Conservation (phyloP, 2,113 vertebrate genomes). For the Corythornis madagascariensis region DNA sequence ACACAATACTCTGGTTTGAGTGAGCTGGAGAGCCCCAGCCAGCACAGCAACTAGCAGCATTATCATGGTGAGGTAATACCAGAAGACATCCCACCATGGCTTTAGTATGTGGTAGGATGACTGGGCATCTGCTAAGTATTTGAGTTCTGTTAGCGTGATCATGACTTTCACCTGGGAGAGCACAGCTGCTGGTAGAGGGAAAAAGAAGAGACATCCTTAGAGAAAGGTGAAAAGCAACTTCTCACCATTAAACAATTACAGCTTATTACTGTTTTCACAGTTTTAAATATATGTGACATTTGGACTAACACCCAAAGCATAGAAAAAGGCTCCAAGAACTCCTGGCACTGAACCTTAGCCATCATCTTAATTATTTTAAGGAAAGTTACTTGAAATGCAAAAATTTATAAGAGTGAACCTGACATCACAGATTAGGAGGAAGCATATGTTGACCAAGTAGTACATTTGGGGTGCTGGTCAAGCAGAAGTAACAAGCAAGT, state of each 20-base stretch:
- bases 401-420: background rate
- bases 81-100: slow-evolving; percentile 86
- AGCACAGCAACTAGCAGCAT: slow-evolving; percentile 84
- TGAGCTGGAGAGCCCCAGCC: slow-evolving; percentile 82
- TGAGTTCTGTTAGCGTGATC: slow-evolving; percentile 83
- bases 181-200: slow-evolving; percentile 66
- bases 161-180: slow-evolving; percentile 73
- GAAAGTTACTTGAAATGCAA: background rate
- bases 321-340: background rate
- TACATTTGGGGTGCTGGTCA: background rate
- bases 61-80: slow-evolving; percentile 86
- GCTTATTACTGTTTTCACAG: background rate
- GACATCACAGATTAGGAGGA: background rate
- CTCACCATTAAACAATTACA: background rate
- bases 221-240: background rate
- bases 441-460: background rate
- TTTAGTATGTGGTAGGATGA: slow-evolving; percentile 81
- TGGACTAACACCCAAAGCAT: background rate
- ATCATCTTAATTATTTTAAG: background rate
- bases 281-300: background rate
- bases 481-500: background rate
- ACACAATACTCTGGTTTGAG: slow-evolving; percentile 81
- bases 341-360: background rate
- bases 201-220: slow-evolving; percentile 7
- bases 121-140: slow-evolving; percentile 80